These are phyloP conservation scores for Oreohelix idahoensis DNA, from an alignment of 1,140 invertebrate genomes.

Conservation along the genomic window DNA sequence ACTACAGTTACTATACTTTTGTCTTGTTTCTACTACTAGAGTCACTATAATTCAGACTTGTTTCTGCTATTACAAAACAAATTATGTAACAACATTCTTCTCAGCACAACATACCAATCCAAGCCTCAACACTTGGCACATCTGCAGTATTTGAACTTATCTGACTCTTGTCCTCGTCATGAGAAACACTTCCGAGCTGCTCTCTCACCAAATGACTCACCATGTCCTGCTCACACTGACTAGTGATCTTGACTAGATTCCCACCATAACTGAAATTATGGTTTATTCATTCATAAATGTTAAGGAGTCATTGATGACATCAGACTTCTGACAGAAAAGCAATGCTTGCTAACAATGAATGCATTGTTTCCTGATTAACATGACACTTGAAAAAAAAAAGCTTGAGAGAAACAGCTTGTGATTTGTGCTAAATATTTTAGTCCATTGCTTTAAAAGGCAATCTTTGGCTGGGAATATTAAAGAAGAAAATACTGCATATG, in stretches of 20 bases:
- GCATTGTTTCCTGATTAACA: too few relatives aligned
- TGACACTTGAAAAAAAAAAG: too few relatives aligned
- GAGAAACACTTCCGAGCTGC: background rate
- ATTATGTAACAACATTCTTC: background rate
- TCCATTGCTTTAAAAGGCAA: too few relatives aligned
- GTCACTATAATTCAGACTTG: background rate
- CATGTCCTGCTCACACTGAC: constrained; percentile 17
- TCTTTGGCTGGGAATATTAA: too few relatives aligned
- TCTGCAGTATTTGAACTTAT: background rate
- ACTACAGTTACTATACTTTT: too few relatives aligned
- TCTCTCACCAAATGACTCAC: background rate
- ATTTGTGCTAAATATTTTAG: too few relatives aligned
- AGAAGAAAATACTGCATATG: too few relatives aligned
- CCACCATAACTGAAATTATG: constrained; percentile 20
- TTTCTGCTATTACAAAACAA: background rate
- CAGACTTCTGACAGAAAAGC: too few relatives aligned
- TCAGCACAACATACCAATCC: constrained; percentile 16
- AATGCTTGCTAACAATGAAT: too few relatives aligned
- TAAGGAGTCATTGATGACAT: too few relatives aligned
- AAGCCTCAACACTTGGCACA: background rate
- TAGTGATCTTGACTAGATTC: background rate
- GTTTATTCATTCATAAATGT: background rate
- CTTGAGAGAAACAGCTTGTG: too few relatives aligned
- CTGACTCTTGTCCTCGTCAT: background rate
- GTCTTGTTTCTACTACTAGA: too few relatives aligned